Base-by-base conservation (phyloP, 2,888 invertebrate genomes). In the Chrysina gloriosa region DNA sequence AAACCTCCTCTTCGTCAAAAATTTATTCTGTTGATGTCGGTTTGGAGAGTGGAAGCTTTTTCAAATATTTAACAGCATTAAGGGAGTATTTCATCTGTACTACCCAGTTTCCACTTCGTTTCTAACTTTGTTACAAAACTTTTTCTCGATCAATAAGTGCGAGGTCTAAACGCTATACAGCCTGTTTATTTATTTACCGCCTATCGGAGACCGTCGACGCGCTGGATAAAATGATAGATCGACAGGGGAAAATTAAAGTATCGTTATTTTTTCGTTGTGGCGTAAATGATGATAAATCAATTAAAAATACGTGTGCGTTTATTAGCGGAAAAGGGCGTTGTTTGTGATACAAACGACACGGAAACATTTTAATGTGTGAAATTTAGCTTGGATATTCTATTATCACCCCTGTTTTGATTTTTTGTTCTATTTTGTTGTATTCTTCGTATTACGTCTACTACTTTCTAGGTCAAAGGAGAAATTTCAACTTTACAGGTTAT, bases 121-220 rank as follows among this genome's bases (percentile, higher is more conserved):
- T 58, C 48, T 61, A 67, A 67, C 66, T 67, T 67, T 67, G 66
- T 67, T 67, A 67, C 58, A 67, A 67, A 67, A 67, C 61, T 67
- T 67, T 67, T 67, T 67, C 58, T 45, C 66, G 66, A 67, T 67
- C 66, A 67, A 67, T 67, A 67, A 67, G 61, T 56, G 66, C 66
- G 58, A 58, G 66, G 66, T 67, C 66, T 58, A 67, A 67, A 67
- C 58, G 66, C 61, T 67, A 67, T 67, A 67, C 66, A 67, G 66
- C 58, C 66, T 61, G 66, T 67, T 67, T 67, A 67, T 67, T 67
- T 67, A 67, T 67, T 67, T 58, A 67, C 34, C 48, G 31, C 61
- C 16, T 48, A 31, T 47, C 48, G 61, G 48, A 45, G 48, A 47
- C 48, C 61, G 48, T 61, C 58, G 58, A 25, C 58, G 58, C 3